These are phyloP conservation scores for Planococcus citri DNA, from an alignment of 1,140 invertebrate species.

Conservation along the genomic window DNA sequence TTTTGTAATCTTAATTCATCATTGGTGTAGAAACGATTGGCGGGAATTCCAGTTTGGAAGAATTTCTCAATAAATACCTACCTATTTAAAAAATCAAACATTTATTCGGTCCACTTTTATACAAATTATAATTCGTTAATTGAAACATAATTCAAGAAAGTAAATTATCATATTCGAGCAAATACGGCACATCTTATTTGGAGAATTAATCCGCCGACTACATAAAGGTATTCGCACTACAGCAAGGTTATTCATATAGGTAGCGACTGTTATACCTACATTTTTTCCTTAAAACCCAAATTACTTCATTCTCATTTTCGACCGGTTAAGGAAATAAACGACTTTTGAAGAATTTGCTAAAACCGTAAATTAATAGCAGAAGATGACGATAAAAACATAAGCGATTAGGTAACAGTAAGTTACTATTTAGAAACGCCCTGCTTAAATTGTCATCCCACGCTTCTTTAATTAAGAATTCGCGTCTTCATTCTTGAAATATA, in stretches of 20 bases:
- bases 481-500: too few relatives aligned
- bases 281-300: not conserved
- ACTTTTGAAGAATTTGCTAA: not conserved
- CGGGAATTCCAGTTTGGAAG: not conserved
- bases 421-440: not conserved
- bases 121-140: not conserved
- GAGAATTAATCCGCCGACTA: not conserved
- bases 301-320: not conserved
- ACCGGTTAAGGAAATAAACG: not conserved
- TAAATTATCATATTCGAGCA: not conserved
- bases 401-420: not conserved
- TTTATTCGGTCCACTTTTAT: not conserved
- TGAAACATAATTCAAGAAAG: not conserved
- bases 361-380: slow-evolving; percentile 7
- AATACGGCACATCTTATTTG: not conserved
- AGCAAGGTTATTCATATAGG: not conserved
- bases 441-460: not conserved
- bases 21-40: not conserved
- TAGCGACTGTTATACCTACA: not conserved
- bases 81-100: not conserved
- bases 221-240: not conserved
- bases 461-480: too few relatives aligned
- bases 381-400: not conserved
- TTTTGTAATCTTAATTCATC: not conserved
- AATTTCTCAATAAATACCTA: not conserved